Conservation (phyloP, 2,888 invertebrate species). For the Drosophila kokeensis region DNA sequence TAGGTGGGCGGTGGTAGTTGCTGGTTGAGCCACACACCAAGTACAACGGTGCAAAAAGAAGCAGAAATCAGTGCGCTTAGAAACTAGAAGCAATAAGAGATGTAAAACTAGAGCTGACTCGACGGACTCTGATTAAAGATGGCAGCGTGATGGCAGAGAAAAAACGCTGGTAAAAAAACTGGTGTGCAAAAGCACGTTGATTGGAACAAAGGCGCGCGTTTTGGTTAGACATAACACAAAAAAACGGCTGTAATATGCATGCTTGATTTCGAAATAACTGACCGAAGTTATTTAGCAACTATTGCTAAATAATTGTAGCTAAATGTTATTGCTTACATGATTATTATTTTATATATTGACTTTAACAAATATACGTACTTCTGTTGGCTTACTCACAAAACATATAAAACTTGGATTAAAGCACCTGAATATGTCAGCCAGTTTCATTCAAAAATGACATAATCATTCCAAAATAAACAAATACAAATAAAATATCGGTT, state of each 20-base stretch:
- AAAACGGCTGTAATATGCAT: background rate
- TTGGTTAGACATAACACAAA: background rate
- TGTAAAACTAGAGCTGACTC: conserved; percentile 34
- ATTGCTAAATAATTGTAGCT: background rate
- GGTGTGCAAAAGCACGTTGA: background rate
- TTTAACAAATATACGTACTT: background rate
- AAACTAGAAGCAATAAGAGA: conserved; percentile 45
- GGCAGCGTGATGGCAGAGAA: conserved; percentile 20
- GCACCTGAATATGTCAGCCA: conserved; percentile 8
- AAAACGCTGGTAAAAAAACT: conserved; percentile 2
- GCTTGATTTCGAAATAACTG: background rate
- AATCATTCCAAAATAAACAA: conserved; percentile 15
- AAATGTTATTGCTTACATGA: background rate
- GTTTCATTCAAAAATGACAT: conserved; percentile 18
- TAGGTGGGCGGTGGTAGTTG: conserved; percentile 9
- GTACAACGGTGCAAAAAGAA: conserved; percentile 43
- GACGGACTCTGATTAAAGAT: conserved; percentile 31
- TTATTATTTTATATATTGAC: background rate
- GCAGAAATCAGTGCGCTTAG: conserved; percentile 50
- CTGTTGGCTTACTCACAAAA: background rate
- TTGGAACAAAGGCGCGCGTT: conserved; percentile 18
- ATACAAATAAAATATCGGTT: conserved; percentile 39
- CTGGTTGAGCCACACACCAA: conserved; percentile 18
- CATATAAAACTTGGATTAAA: conserved; percentile 1
- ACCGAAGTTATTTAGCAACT: background rate